Conservation (phyloP, 2,113 vertebrate species). For the Corythornis madagascariensis region DNA sequence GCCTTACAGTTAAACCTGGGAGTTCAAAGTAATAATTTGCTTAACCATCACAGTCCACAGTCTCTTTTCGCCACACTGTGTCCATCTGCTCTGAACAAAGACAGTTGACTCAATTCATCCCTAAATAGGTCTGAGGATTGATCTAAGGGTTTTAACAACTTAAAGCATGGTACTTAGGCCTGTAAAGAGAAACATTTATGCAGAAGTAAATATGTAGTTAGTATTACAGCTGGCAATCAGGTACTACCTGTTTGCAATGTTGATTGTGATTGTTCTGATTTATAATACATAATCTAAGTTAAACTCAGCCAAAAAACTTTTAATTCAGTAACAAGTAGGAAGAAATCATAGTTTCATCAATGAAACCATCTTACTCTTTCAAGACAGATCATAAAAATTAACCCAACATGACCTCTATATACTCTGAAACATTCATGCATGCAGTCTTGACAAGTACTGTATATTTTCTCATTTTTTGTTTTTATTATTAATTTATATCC, state of each 20-base stretch:
- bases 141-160: neutral
- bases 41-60: no score
- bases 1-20: no score
- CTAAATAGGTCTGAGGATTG: neutral
- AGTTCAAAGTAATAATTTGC: no score
- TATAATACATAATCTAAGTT: neutral
- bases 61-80: no score
- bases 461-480: neutral
- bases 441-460: neutral
- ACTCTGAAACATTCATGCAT: neutral
- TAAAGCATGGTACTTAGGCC: neutral
- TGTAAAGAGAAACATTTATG: neutral
- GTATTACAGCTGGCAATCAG: neutral
- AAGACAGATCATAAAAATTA: neutral
- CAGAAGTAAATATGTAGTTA: neutral
- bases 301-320: neutral
- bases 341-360: neutral
- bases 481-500: neutral
- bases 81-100: neutral
- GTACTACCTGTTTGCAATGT: neutral
- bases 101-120: neutral
- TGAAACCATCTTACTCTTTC: neutral
- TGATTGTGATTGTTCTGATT: neutral
- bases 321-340: neutral
- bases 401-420: neutral